These are phyloP conservation scores for Conistra vaccinii DNA, from an alignment of 2,888 invertebrate genomes.

Conservation along the genomic window DNA sequence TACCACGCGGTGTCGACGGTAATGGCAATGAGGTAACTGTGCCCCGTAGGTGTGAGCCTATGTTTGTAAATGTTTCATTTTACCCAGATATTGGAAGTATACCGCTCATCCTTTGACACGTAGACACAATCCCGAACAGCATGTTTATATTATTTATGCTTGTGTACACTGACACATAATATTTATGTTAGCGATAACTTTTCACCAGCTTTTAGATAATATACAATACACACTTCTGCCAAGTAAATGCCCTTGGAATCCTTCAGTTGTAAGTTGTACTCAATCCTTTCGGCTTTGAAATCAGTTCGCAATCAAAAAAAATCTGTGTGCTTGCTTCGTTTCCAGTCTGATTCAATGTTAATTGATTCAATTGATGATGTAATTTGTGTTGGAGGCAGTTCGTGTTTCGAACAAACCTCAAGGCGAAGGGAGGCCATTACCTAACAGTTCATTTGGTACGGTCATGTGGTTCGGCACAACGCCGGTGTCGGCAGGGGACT, in stretches of 20 bases:
- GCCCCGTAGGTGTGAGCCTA: slow-evolving; percentile 87
- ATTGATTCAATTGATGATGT: slow-evolving; percentile 50
- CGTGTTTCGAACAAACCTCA: slow-evolving; percentile 62
- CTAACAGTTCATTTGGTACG: slow-evolving; percentile 71
- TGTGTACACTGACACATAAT: slow-evolving; percentile 62
- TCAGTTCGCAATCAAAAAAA: slow-evolving; percentile 67
- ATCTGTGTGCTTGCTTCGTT: slow-evolving; percentile 69
- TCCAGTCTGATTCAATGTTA: slow-evolving; percentile 60
- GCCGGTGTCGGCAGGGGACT: slow-evolving; percentile 65
- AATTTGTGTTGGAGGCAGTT: slow-evolving; percentile 56
- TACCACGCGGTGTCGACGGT: slow-evolving; percentile 98
- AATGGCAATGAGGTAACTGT: slow-evolving; percentile 96
- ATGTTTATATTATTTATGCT: slow-evolving; percentile 69
- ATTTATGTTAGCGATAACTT: slow-evolving; percentile 63
- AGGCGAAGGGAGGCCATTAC: slow-evolving; percentile 70
- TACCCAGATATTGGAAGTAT: slow-evolving; percentile 72
- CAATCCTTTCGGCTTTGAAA: slow-evolving; percentile 69
- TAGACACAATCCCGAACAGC: slow-evolving; percentile 75
- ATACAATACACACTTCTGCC: slow-evolving; percentile 57
- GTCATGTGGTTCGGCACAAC: slow-evolving; percentile 18
- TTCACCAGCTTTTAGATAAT: slow-evolving; percentile 73
- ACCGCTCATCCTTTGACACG: slow-evolving; percentile 78
- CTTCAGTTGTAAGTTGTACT: slow-evolving; percentile 62
- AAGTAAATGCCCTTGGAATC: slow-evolving; percentile 67
- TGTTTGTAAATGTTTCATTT: slow-evolving; percentile 78